Percentiles rank a stretch among this genome's conserved stretches.
Evolutionary conservation across 1,140 invertebrate genomes (phyloP).

Genomic region (Hylaeus volcanicus): DNA sequence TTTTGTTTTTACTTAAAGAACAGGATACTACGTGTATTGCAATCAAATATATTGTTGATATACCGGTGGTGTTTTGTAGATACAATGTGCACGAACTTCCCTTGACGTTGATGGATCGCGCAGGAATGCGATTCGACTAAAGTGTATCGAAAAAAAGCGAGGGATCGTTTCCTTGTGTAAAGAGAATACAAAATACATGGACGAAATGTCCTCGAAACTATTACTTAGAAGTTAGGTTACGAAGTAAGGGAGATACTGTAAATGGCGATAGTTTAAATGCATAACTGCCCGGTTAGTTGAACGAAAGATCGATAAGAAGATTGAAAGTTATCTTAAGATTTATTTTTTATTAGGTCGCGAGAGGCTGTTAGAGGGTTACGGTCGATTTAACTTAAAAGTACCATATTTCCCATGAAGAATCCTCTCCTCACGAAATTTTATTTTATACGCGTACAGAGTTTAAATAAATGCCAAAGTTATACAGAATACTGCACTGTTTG

Average conservation of each 20-base stretch:
- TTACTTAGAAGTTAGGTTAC: constrained; percentile 20
- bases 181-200: background rate
- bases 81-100: background rate
- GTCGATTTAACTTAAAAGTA: background rate
- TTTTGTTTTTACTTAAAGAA: no score
- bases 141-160: background rate
- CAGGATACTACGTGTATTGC: background rate
- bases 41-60: background rate
- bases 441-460: background rate
- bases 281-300: constrained; percentile 39
- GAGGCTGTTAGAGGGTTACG: constrained; percentile 7
- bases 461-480: background rate
- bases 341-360: constrained; percentile 36
- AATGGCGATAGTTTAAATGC: constrained; percentile 38
- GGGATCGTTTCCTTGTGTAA: constrained; percentile 20
- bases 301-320: constrained; percentile 28
- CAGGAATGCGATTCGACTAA: background rate
- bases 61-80: background rate
- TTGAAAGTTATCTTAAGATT: constrained; percentile 29
- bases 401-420: constrained; percentile 4
- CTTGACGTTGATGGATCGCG: background rate
- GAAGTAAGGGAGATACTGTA: constrained; percentile 9
- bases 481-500: background rate
- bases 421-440: background rate
- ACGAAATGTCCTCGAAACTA: constrained; percentile 19